Evolutionary conservation across 2,797 vertebrate species (phyloP).

Genomic region (Anabacerthia variegaticeps): DNA sequence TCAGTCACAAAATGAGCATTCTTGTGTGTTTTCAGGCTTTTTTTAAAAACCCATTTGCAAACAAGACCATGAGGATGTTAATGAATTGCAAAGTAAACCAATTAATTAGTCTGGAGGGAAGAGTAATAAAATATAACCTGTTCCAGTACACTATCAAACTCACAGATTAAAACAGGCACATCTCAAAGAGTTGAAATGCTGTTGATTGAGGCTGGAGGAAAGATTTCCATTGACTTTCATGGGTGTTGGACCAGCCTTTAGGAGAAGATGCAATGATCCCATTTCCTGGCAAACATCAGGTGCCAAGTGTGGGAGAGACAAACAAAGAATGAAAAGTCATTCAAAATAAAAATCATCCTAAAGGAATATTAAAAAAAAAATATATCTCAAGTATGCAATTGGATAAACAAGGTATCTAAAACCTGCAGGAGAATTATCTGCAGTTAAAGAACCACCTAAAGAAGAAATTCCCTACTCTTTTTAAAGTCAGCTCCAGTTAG

Average conservation of each 20-base stretch:
- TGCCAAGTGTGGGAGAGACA: too few relatives aligned
- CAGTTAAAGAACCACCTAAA: neutral
- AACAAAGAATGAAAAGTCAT: neutral
- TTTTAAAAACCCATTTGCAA: neutral
- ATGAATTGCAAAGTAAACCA: neutral
- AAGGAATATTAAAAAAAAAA: neutral
- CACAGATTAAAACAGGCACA: too few relatives aligned
- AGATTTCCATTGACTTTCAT: too few relatives aligned
- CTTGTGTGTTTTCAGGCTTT: neutral
- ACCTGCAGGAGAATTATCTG: neutral
- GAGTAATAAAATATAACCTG: neutral
- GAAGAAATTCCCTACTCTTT: neutral
- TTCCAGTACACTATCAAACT: neutral
- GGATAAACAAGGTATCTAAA: neutral
- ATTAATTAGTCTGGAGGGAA: neutral
- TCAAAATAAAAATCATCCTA: neutral
- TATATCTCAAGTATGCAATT: neutral
- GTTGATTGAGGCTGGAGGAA: too few relatives aligned
- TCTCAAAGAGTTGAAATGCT: too few relatives aligned
- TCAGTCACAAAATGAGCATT: slow-evolving; percentile 17
- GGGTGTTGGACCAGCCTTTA: too few relatives aligned
- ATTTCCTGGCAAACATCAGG: too few relatives aligned
- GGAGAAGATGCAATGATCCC: too few relatives aligned
- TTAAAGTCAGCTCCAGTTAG: neutral
- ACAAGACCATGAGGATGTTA: neutral